phyloP scores from a whole-genome alignment of 2,797 vertebrate species.

The Acanthis flammea region DNA sequence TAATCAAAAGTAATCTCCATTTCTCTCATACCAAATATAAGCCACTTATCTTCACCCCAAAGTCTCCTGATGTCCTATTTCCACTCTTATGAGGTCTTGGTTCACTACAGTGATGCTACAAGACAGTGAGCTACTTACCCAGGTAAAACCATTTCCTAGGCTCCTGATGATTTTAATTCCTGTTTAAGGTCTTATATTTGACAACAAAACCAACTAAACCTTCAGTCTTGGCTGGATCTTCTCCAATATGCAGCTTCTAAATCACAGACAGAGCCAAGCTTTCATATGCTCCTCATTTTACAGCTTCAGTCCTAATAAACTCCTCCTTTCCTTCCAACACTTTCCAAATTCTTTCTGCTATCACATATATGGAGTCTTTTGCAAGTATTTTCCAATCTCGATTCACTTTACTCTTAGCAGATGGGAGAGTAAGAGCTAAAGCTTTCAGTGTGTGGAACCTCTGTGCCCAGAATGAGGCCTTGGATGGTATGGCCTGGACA shows the following conservation, averaged over 20 bases:
- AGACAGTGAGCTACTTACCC: background rate
- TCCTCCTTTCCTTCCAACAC: background rate
- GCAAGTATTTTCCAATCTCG: background rate
- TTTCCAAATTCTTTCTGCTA: background rate
- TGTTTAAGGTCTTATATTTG: constrained; percentile 10
- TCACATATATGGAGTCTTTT: background rate
- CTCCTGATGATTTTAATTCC: background rate
- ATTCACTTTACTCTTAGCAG: background rate
- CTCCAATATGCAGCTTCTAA: background rate
- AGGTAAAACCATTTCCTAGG: background rate
- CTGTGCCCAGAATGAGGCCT: background rate
- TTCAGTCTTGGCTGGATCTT: background rate
- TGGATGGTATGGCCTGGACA: background rate
- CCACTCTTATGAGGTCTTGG: background rate
- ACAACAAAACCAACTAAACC: background rate
- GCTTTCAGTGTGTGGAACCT: background rate
- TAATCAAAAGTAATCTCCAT: background rate
- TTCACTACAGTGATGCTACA: background rate
- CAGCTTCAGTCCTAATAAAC: background rate
- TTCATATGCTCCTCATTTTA: background rate
- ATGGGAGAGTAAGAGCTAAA: background rate
- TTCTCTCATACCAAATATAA: constrained; percentile 3
- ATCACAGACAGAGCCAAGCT: background rate
- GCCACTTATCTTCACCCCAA: background rate
- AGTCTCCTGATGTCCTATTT: background rate